phyloP scores from a whole-genome alignment of 2,113 vertebrate species.

The Chlamydotis undulata region DNA sequence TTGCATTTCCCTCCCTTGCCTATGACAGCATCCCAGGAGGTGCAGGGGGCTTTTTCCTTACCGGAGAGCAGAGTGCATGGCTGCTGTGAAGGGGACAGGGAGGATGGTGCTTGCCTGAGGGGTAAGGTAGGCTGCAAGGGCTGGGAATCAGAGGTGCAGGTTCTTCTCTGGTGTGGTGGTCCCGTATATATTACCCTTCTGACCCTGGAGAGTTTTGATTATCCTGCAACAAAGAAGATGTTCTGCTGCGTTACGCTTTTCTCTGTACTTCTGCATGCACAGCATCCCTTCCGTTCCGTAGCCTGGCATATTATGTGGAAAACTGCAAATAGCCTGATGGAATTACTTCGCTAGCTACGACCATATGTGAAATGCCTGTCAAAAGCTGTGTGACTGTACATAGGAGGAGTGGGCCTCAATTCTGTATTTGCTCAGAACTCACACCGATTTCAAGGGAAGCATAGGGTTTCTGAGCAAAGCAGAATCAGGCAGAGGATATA shows the following conservation, averaged over 20 bases:
- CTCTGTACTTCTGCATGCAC: neutral
- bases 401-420: neutral
- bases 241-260: neutral
- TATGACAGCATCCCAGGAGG: neutral
- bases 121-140: accelerated
- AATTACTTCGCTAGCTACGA: neutral
- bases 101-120: neutral
- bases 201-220: neutral
- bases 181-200: neutral
- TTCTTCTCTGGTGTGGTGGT: neutral
- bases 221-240: neutral
- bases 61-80: accelerated
- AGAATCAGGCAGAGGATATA: neutral
- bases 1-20: neutral
- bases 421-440: neutral
- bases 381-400: neutral
- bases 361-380: conserved; percentile 17
- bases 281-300: neutral
- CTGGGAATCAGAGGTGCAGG: neutral
- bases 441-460: neutral
- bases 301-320: neutral
- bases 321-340: conserved; percentile 6
- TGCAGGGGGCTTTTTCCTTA: neutral
- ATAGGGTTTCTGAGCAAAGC: neutral
- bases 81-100: neutral